Evolutionary conservation across 2,113 vertebrate species (phyloP), one percentile per base, ranked within the genome.

Genomic region (Pseudopodoces humilis): DNA sequence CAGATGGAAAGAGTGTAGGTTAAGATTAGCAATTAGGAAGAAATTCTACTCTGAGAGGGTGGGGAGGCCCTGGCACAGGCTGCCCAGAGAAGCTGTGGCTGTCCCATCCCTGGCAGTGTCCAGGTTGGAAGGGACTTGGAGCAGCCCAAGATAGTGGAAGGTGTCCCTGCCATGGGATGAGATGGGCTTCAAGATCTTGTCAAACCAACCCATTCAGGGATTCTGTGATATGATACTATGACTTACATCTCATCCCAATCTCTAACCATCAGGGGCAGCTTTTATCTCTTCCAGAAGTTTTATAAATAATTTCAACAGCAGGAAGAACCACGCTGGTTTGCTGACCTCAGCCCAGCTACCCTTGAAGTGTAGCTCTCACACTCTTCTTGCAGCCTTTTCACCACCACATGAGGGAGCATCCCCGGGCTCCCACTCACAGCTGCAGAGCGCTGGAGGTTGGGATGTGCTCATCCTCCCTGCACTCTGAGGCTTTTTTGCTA

Each of bases 361-460:
- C 37, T 39, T 39, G 39, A 39, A 39, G 39, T 39, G 39, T 39
- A 8, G 39, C 39, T 39, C 39, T 39, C 39, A 39, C 39, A 0
- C 20, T 14, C 28, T 11, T 35, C 22, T 6, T 4, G 9, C 22
- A 49, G 60, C 7, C 0, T 53, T 81, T 62, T 62, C 55, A 53
- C 55, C 37, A 22, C 9, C 8, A 1, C 20, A 0, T 2, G 25
- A 70, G 24, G 1, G 1, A 93, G 44, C 49, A 79, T 19, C 46
- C 52, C 16, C 0, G 0, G 25, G 15, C 15, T 86, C 24, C 25
- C 2, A 1, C 46, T 6, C 28, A 7, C 3, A 2, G 9, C 33
- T 62, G 28, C 6, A 21, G 37, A 41, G 22, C 9, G 74, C 58
- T 8, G 46, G 43, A 49, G 13, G 13, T 4, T 7, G 0, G 28